Percentiles rank a stretch among this genome's conserved stretches.
phyloP scores from a whole-genome alignment of 2,888 invertebrate genomes.

The Drosophila fungiperda region DNA sequence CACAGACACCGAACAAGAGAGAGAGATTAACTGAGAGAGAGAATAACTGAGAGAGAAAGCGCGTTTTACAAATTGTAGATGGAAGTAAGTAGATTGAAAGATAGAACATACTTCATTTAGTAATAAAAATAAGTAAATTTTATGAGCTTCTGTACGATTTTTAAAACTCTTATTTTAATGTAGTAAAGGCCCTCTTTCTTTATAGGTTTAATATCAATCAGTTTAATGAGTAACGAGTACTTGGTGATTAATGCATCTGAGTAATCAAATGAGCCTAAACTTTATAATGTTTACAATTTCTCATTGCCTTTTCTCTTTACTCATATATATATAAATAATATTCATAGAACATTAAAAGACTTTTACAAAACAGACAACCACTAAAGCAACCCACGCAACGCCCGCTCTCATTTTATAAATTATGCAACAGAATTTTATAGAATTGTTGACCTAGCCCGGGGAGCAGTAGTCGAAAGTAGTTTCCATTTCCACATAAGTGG shows the following conservation, averaged over 20 bases:
- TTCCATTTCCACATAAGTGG: slow-evolving; percentile 56
- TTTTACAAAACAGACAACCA: not conserved
- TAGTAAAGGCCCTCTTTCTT: too few species aligned
- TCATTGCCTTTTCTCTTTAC: not conserved
- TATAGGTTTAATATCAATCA: too few species aligned
- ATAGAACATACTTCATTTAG: not conserved
- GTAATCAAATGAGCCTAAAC: not conserved
- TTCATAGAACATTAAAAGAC: not conserved
- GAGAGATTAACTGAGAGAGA: slow-evolving; percentile 32
- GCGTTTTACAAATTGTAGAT: not conserved
- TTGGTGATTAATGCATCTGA: not conserved
- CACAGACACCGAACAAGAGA: not conserved
- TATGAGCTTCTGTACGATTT: not conserved
- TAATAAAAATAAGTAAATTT: not conserved
- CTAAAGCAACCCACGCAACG: slow-evolving; percentile 21
- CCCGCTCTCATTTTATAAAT: slow-evolving; percentile 32
- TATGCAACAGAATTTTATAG: slow-evolving; percentile 36
- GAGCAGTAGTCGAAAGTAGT: slow-evolving; percentile 48
- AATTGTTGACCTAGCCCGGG: slow-evolving; percentile 49
- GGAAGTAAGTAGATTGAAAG: not conserved
- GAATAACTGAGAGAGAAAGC: slow-evolving; percentile 21
- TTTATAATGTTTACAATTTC: not conserved
- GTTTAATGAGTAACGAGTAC: not conserved
- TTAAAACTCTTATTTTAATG: not conserved
- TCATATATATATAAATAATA: not conserved